Conservation (phyloP, 2,888 invertebrate species). For the Tipula vernalis region DNA sequence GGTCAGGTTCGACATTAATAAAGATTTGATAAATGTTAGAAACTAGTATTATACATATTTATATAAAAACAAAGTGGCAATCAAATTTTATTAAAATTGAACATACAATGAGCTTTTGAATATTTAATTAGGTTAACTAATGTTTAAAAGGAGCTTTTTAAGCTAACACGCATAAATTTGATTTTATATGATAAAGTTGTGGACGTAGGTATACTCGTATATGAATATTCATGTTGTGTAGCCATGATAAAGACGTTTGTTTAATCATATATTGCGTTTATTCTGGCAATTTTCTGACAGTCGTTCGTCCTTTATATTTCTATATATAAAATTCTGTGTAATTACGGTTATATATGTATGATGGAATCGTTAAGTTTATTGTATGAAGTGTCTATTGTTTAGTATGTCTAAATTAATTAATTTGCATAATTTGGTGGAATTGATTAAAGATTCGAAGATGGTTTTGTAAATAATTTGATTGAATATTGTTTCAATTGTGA, state of each 20-base stretch:
- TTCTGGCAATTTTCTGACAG: background rate
- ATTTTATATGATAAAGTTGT: background rate
- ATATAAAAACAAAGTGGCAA: background rate
- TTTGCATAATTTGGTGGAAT: background rate
- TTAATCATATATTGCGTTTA: background rate
- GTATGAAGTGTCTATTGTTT: background rate
- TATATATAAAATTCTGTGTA: background rate
- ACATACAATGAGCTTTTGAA: background rate
- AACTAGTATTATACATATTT: background rate
- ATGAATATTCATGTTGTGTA: background rate
- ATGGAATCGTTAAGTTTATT: background rate
- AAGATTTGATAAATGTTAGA: background rate
- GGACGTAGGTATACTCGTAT: background rate
- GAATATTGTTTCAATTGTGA: too few relatives aligned
- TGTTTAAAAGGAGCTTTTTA: background rate
- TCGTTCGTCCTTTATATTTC: background rate
- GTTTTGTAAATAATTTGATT: background rate
- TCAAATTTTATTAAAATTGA: slow-evolving; percentile 4
- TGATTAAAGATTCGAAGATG: background rate
- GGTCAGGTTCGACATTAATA: background rate
- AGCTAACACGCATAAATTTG: background rate
- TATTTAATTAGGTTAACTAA: background rate
- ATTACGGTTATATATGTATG: background rate
- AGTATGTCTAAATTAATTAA: background rate
- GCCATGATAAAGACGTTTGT: background rate